Conservation (phyloP, 2,797 vertebrate species). For the Myripristis murdjan region DNA sequence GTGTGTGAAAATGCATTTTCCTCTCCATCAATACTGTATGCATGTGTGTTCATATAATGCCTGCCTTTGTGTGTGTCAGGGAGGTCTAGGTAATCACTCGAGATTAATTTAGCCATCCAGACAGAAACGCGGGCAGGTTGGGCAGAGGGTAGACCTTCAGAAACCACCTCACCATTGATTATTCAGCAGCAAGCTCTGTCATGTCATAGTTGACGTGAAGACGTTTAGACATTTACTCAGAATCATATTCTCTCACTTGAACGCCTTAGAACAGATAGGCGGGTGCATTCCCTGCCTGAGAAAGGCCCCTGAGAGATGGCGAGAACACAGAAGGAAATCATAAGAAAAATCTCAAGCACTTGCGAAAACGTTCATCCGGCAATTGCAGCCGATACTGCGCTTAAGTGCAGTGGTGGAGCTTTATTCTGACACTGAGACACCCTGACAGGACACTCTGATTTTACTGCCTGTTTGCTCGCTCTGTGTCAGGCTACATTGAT, state of each 20-base stretch:
- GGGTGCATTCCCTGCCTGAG: constrained; percentile 22
- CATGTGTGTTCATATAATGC: constrained; percentile 5
- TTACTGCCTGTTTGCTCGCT: constrained; percentile 69
- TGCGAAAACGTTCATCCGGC: constrained; percentile 41
- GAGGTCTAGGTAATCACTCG: constrained; percentile 70
- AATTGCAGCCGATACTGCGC: constrained; percentile 42
- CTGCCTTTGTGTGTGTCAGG: constrained; percentile 11
- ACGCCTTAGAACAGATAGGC: constrained; percentile 24
- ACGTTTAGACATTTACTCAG: constrained; percentile 54
- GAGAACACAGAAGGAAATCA: constrained; percentile 10
- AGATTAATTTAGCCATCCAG: constrained; percentile 74
- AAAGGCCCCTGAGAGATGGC: constrained; percentile 8
- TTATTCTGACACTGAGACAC: constrained; percentile 74
- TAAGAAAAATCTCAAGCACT: constrained; percentile 12
- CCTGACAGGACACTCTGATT: constrained; percentile 78
- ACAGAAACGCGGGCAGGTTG: constrained; percentile 52
- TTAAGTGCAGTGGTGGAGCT: constrained; percentile 54
- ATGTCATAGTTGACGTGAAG: constrained; percentile 69
- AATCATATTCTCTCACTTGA: constrained; percentile 43
- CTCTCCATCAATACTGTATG: not conserved
- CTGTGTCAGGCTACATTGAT: constrained; percentile 73
- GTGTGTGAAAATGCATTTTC: too few species aligned
- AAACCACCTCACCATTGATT: constrained; percentile 75
- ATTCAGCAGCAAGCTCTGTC: constrained; percentile 64
- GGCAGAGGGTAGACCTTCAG: constrained; percentile 53